Conservation (phyloP, 2,113 vertebrate species). For the Rynchops niger region DNA sequence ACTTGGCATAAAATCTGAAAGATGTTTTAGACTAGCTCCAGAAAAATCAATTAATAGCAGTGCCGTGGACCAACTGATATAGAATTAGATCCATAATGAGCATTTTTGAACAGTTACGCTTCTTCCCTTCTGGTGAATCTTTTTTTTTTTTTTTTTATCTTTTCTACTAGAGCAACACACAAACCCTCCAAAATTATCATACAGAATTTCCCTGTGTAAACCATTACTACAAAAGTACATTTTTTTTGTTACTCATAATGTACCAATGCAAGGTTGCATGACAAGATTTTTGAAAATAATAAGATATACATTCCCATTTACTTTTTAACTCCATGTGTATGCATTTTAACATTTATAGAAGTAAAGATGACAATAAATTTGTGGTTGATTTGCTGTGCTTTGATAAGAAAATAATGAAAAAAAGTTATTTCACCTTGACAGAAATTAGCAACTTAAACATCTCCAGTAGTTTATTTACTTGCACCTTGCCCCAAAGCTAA, state of each 20-base stretch:
- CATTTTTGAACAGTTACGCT: not conserved
- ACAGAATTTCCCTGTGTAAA: not conserved
- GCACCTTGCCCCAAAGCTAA: not conserved
- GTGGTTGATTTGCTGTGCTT: not conserved
- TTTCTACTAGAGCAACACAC: not conserved
- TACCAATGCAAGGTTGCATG: rapidly evolving
- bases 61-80: rapidly evolving
- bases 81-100: not conserved
- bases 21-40: not conserved
- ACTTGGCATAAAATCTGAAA: not conserved
- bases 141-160: not conserved
- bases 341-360: not conserved
- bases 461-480: not conserved
- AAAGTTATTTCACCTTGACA: not conserved
- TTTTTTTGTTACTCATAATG: not conserved
- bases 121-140: not conserved
- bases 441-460: not conserved
- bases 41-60: not conserved
- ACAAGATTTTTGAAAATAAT: not conserved
- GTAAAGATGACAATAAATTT: not conserved
- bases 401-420: not conserved
- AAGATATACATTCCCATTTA: not conserved
- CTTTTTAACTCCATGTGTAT: not conserved
- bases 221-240: not conserved
- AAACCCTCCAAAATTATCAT: not conserved